A percentile compares a stretch with the other conserved stretches of the same genome.
Conservation (phyloP, 1,140 invertebrate species). For the Teleogryllus occipitalis region DNA sequence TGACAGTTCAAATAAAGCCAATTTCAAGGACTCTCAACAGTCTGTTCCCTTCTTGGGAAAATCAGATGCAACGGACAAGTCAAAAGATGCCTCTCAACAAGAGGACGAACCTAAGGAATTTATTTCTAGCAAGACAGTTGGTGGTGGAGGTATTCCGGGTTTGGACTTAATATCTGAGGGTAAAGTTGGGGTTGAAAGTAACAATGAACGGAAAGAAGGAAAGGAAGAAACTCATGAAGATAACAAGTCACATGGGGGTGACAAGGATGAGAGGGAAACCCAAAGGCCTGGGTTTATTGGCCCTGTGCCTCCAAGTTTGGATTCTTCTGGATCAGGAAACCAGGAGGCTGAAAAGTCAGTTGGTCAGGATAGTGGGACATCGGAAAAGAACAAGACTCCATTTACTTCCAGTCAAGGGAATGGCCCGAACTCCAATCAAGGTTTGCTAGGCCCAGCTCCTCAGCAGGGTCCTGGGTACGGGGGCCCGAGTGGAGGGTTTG, state of each 20-base stretch:
- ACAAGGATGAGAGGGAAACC: not conserved
- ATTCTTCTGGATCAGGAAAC: not conserved
- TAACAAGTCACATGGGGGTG: constrained; percentile 9
- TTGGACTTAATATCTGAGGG: constrained; percentile 16
- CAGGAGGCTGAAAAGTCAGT: not conserved
- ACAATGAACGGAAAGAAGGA: constrained; percentile 2
- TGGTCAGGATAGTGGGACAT: too few species aligned
- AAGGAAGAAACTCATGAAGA: not conserved
- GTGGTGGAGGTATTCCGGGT: constrained; percentile 15
- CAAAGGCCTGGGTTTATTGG: constrained; percentile 3
- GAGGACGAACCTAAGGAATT: not conserved
- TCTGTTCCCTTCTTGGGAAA: not conserved
- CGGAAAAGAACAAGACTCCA: not conserved
- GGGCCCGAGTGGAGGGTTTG: constrained; percentile 8
- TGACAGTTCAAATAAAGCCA: too few species aligned
- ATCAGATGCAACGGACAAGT: not conserved
- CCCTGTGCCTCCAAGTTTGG: not conserved
- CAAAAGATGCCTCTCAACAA: not conserved
- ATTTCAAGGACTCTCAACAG: not conserved
- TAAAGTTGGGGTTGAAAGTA: not conserved
- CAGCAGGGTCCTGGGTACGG: not conserved
- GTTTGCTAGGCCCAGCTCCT: not conserved
- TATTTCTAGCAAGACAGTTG: not conserved
- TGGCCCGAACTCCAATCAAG: not conserved
- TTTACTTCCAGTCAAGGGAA: not conserved